These are phyloP conservation scores for Augiades crinisus DNA, from an alignment of 2,888 invertebrate species.

Conservation along the genomic window DNA sequence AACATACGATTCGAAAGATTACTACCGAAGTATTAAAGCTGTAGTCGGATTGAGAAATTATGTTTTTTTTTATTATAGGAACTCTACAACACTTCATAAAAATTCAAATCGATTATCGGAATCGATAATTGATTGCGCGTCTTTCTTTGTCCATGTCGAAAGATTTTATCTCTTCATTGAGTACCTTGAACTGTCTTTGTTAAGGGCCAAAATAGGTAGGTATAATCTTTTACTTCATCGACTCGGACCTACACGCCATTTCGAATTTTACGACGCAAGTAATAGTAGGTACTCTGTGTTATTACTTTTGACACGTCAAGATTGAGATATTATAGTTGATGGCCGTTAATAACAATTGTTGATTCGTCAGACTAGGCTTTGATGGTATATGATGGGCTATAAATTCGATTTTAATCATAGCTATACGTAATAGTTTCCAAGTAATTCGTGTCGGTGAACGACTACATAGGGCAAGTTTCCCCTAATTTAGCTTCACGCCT, in stretches of 20 bases:
- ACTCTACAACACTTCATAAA: slow-evolving; percentile 18
- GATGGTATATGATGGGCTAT: slow-evolving; percentile 28
- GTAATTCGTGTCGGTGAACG: slow-evolving; percentile 42
- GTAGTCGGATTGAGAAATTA: slow-evolving; percentile 11
- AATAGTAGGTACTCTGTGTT: slow-evolving; percentile 29
- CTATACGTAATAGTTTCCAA: slow-evolving; percentile 49
- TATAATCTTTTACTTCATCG: not conserved
- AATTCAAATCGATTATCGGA: slow-evolving; percentile 17
- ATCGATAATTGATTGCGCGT: slow-evolving; percentile 16
- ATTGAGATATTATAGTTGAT: slow-evolving; percentile 39
- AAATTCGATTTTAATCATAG: slow-evolving; percentile 34
- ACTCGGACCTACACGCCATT: slow-evolving; percentile 26
- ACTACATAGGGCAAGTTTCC: slow-evolving; percentile 53
- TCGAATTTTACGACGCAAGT: slow-evolving; percentile 33
- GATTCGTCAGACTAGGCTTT: slow-evolving; percentile 36
- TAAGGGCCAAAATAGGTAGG: slow-evolving; percentile 19
- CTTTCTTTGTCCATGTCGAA: slow-evolving; percentile 20
- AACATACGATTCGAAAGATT: slow-evolving; percentile 1
- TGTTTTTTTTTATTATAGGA: not conserved
- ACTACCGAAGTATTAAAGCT: not conserved
- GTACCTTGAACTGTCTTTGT: slow-evolving; percentile 1
- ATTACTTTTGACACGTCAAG: slow-evolving; percentile 38
- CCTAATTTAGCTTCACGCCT: slow-evolving; percentile 63
- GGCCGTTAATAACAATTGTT: slow-evolving; percentile 35
- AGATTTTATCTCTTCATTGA: slow-evolving; percentile 15